A percentile compares a stretch with the other conserved stretches of the same genome.
phyloP scores from a whole-genome alignment of 2,797 vertebrate species.

The Anguilla anguilla region DNA sequence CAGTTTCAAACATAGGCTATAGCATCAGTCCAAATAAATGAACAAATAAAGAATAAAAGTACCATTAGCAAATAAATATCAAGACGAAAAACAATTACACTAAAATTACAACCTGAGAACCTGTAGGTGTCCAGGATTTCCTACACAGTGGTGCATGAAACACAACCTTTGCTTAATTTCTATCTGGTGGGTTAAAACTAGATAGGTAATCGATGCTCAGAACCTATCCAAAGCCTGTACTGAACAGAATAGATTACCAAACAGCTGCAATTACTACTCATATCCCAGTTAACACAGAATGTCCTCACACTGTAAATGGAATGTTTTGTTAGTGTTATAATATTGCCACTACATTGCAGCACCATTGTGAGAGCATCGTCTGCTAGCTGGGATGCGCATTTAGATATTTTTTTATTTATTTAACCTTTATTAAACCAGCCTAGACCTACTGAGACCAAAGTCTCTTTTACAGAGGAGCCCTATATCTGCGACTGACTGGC shows the following conservation, averaged over 20 bases:
- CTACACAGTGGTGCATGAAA: neutral
- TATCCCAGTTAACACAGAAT: neutral
- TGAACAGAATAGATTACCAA: neutral
- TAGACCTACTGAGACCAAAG: no score
- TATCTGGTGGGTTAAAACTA: neutral
- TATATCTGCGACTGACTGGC: neutral
- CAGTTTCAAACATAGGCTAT: constrained; percentile 23
- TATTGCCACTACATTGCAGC: no score
- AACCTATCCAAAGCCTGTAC: neutral
- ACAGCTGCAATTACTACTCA: neutral
- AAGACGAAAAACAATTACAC: neutral
- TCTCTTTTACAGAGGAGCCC: no score
- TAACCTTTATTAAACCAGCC: no score
- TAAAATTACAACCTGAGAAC: neutral
- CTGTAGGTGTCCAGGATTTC: neutral
- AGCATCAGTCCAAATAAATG: neutral
- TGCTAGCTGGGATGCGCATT: no score
- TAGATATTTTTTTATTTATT: no score
- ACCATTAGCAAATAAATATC: neutral
- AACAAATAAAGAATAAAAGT: no score
- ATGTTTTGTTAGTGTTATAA: no score
- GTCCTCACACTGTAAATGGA: no score
- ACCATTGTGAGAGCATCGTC: no score
- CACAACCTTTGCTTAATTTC: neutral
- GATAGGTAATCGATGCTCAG: neutral